Evolutionary conservation across 2,113 vertebrate genomes (phyloP).

Genomic region (Ailuropoda melanoleuca): DNA sequence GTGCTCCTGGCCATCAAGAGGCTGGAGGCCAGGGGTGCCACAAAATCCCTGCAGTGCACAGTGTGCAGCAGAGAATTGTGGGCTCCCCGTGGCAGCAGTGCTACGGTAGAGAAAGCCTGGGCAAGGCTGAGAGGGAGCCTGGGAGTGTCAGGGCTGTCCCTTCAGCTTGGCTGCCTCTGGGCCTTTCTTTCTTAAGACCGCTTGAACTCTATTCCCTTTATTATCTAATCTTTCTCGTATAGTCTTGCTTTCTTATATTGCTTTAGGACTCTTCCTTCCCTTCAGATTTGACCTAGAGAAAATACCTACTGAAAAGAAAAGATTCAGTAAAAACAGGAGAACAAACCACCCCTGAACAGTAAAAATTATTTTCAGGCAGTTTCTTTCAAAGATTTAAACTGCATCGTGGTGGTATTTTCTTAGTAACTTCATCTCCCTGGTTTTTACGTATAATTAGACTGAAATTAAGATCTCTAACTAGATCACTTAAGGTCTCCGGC

Average conservation of each 20-base stretch:
- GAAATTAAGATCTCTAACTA: not conserved
- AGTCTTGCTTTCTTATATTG: not conserved
- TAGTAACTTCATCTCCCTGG: not conserved
- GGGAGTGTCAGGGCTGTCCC: not conserved
- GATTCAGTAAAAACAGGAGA: not conserved
- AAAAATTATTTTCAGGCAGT: not conserved
- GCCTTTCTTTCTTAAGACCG: not conserved
- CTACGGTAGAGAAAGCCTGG: not conserved
- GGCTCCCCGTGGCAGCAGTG: not conserved
- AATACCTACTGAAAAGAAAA: not conserved
- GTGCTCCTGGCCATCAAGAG: not conserved
- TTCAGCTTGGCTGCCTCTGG: too few species aligned
- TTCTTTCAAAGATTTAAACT: not conserved
- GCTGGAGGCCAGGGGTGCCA: not conserved
- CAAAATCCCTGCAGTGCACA: not conserved
- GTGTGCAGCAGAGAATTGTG: accelerated
- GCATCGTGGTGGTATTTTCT: not conserved
- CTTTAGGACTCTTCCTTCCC: not conserved
- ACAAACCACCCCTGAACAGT: not conserved
- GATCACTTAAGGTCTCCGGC: not conserved
- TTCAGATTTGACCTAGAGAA: not conserved
- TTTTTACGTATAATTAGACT: not conserved
- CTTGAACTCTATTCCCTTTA: not conserved
- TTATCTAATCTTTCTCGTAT: not conserved
- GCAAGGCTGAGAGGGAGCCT: accelerated